Evolutionary conservation across 2,888 invertebrate species (phyloP).

Genomic region (Artemia sp.): DNA sequence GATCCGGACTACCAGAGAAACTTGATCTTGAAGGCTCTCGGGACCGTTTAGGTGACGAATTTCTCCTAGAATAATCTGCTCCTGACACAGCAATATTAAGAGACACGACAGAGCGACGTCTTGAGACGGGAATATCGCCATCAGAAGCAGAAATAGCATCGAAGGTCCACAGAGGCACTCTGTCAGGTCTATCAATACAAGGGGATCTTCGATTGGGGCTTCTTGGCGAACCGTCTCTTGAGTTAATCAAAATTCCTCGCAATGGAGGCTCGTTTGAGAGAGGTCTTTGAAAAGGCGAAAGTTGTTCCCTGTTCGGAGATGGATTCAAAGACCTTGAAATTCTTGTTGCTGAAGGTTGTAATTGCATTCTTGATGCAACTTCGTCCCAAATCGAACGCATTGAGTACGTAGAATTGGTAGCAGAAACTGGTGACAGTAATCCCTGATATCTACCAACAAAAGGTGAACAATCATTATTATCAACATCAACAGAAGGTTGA

Average conservation of each 20-base stretch:
- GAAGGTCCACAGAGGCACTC: conserved; percentile 11
- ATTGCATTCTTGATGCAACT: conserved; percentile 9
- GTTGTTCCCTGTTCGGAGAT: neutral
- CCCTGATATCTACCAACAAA: too few relatives aligned
- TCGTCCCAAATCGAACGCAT: conserved; percentile 8
- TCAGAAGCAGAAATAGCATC: neutral
- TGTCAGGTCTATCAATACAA: conserved; percentile 13
- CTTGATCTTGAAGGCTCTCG: neutral
- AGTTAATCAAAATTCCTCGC: conserved; percentile 1
- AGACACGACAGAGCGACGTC: conserved; percentile 4
- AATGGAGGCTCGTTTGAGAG: conserved; percentile 1
- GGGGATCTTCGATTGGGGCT: conserved; percentile 12
- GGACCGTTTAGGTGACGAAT: neutral
- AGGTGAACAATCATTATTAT: too few relatives aligned
- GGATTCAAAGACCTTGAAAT: conserved; percentile 6
- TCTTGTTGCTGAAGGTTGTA: neutral
- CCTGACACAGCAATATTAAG: neutral
- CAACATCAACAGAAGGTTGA: too few relatives aligned
- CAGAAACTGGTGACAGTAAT: neutral
- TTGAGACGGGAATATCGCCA: neutral
- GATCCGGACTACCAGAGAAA: too few relatives aligned
- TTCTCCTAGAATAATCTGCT: neutral
- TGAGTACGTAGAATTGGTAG: neutral
- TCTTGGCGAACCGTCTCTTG: neutral
- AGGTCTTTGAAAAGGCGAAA: conserved; percentile 16